Percentiles rank a stretch among this genome's conserved stretches.
phyloP scores from a whole-genome alignment of 2,888 invertebrate genomes.

The Xestia ashworthii region DNA sequence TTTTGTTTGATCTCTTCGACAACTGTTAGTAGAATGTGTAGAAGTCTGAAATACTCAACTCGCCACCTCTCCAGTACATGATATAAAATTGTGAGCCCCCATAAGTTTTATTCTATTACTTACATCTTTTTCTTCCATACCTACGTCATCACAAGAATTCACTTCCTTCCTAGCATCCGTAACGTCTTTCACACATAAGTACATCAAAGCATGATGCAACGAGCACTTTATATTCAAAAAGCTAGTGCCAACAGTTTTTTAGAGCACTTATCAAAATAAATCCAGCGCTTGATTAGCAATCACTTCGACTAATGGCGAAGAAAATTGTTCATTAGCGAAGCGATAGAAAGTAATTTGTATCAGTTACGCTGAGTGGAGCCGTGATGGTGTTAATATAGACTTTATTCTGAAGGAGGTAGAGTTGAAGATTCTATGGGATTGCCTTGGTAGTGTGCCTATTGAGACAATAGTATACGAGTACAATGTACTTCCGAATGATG shows the following conservation, averaged over 20 bases:
- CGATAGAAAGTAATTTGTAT: constrained; percentile 53
- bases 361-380: constrained; percentile 22
- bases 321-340: constrained; percentile 56
- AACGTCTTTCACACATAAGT: background rate
- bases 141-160: background rate
- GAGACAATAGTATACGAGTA: background rate
- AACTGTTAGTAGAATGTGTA: background rate
- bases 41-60: background rate
- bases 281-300: constrained; percentile 52
- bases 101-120: background rate
- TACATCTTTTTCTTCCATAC: no score
- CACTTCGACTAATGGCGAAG: constrained; percentile 47
- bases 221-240: background rate
- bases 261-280: constrained; percentile 17
- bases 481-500: constrained; percentile 10
- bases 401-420: constrained; percentile 7
- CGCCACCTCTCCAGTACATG: background rate
- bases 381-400: constrained; percentile 13
- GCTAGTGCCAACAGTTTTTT: constrained; percentile 1
- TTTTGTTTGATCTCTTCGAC: background rate
- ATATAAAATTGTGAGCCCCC: background rate
- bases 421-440: constrained; percentile 1
- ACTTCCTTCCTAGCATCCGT: background rate
- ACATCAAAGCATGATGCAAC: constrained; percentile 13
- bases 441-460: background rate